Percentiles rank a stretch among this genome's conserved stretches.
Evolutionary conservation across 2,888 invertebrate genomes (phyloP).

Genomic region (Melieria omissa): DNA sequence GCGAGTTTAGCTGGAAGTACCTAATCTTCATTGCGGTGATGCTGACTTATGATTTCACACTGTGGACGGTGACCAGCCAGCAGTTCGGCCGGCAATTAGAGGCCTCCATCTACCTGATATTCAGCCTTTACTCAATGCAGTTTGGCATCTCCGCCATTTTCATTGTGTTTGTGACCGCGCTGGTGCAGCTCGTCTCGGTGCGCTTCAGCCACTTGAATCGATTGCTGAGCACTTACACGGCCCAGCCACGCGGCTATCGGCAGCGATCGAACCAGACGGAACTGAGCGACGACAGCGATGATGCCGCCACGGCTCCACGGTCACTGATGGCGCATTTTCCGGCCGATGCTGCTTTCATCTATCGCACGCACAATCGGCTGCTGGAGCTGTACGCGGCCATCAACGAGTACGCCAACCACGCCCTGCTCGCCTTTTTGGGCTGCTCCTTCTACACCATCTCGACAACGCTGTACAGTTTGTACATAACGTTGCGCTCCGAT

Average conservation of each 20-base stretch:
- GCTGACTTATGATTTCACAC: constrained; percentile 53
- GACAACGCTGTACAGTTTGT: constrained; percentile 33
- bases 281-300: too few species aligned
- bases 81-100: too few species aligned
- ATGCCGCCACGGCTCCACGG: background rate
- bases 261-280: too few species aligned
- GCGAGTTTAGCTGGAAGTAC: constrained; percentile 48
- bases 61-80: background rate
- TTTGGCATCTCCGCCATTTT: constrained; percentile 52
- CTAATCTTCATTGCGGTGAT: constrained; percentile 47
- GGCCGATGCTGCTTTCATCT: constrained; percentile 50
- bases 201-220: constrained; percentile 56
- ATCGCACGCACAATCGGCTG: constrained; percentile 56
- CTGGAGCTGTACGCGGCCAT: constrained; percentile 53
- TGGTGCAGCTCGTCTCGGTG: constrained; percentile 51
- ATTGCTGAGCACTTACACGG: constrained; percentile 41
- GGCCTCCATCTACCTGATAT: too few species aligned
- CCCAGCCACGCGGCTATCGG: too few species aligned
- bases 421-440: constrained; percentile 51
- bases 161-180: constrained; percentile 53
- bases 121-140: constrained; percentile 40
- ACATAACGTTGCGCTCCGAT: background rate
- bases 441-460: constrained; percentile 48
- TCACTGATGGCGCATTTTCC: constrained; percentile 9
- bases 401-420: constrained; percentile 56